Base-by-base conservation (phyloP, 2,888 invertebrate genomes). In the Epirrita christyi region DNA sequence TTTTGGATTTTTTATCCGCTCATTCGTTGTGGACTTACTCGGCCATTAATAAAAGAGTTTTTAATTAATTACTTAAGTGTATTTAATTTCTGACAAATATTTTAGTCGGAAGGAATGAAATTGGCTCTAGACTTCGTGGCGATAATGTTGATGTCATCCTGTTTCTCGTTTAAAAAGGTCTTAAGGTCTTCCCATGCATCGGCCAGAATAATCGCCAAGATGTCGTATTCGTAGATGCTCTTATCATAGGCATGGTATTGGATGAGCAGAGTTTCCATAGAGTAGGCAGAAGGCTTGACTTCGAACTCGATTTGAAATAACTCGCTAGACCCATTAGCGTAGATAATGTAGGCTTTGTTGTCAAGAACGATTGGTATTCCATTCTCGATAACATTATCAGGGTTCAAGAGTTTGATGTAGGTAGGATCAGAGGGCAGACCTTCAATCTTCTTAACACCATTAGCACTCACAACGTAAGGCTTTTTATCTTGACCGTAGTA, bases 141-240 rank as follows among this genome's bases (percentile, higher is more conserved):
- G 11, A 86, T 68, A 0, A 69, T 53, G 13, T 77, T 67, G 9
- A 87, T 83, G 0, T 70, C 44, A 0, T 69, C 63, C 5, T 70
- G 29, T 21, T 79, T 78, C 0, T 67, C 64, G 0, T 67, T 52
- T 0, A 87, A 67, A 61, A 63, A 81, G 0, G 44, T 15, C 21
- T 71, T 76, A 0, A 87, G 11, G 0, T 78, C 75, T 0, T 71
- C 50, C 0, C 81, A 5, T 1, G 72, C 0, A 0, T 66, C 68
- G 1, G 66, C 55, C 0, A 73, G 6, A 0, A 82, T 5, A 0
- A 82, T 9, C 0, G 27, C 27, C 0, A 78, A 13, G 0, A 88
- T 6, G 44, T 88, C 84, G 66, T 81, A 87, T 60, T 84, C 77
- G 47, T 89, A 90, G 29, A 90, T 82, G 4, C 79, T 83, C 57